phyloP scores from a whole-genome alignment of 2,113 vertebrate genomes.

The Epinephelus moara region DNA sequence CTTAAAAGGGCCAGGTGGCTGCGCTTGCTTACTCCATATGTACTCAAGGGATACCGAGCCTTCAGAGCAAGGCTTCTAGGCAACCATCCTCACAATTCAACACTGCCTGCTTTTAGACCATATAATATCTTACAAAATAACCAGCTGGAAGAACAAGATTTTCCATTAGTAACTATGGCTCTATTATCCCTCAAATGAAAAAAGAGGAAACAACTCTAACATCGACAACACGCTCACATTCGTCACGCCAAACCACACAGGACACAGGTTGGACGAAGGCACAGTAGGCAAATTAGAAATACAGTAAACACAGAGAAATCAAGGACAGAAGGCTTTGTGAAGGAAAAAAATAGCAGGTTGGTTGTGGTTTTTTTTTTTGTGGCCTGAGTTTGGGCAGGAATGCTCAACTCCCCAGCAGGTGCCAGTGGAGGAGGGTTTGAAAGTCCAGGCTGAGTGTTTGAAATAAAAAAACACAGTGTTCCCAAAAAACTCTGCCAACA shows the following conservation, averaged over 20 bases:
- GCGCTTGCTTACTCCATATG: slow-evolving; percentile 35
- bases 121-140: slow-evolving; percentile 15
- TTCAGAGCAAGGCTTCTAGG: slow-evolving; percentile 12
- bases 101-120: slow-evolving; percentile 12
- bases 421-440: slow-evolving; percentile 59
- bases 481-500: slow-evolving; percentile 56
- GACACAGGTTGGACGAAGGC: slow-evolving; percentile 26
- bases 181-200: slow-evolving; percentile 12
- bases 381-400: slow-evolving; percentile 48
- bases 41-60: slow-evolving; percentile 44
- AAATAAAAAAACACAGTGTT: slow-evolving; percentile 11
- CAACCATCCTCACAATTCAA: slow-evolving; percentile 40
- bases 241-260: slow-evolving; percentile 25
- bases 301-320: slow-evolving; percentile 26
- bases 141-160: slow-evolving; percentile 30
- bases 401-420: slow-evolving; percentile 47
- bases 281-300: slow-evolving; percentile 24
- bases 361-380: slow-evolving; percentile 19
- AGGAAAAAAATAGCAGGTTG: slow-evolving; percentile 19
- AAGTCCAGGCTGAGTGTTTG: slow-evolving; percentile 48
- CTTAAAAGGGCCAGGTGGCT: slow-evolving; percentile 58
- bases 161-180: slow-evolving; percentile 23
- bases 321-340: slow-evolving; percentile 47
- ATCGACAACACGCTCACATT: slow-evolving; percentile 27
- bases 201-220: slow-evolving; percentile 13